Evolutionary conservation across 2,113 vertebrate species (phyloP).

Genomic region (Zosterops japonicus): DNA sequence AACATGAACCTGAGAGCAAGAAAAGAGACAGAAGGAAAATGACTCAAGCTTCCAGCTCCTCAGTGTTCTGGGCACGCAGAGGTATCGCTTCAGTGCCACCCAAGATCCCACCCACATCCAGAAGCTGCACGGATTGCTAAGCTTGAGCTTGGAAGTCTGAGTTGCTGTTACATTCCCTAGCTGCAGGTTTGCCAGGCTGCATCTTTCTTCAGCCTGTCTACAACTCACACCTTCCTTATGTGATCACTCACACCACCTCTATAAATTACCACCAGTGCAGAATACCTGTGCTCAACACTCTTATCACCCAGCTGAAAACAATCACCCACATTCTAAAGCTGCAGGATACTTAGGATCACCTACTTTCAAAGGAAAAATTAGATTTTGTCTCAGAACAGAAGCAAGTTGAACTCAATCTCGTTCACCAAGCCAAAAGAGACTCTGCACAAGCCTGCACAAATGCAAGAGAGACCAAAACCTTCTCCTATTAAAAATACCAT

Average conservation of each 20-base stretch:
- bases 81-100: not conserved
- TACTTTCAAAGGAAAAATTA: not conserved
- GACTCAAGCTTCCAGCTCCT: not conserved
- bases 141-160: not conserved
- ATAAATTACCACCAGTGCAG: not conserved
- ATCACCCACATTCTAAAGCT: not conserved
- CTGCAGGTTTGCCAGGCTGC: not conserved
- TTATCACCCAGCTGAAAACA: not conserved
- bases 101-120: not conserved
- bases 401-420: not conserved
- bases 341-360: not conserved
- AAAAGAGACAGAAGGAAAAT: not conserved
- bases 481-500: not conserved
- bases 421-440: not conserved
- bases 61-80: not conserved
- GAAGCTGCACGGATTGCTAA: not conserved
- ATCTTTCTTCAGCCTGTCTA: not conserved
- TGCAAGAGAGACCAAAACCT: not conserved
- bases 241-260: not conserved
- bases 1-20: not conserved
- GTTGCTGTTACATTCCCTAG: not conserved
- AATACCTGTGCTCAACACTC: not conserved
- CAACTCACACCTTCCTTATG: rapidly evolving
- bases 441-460: not conserved
- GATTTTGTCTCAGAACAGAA: not conserved